Evolutionary conservation across 2,888 invertebrate species (phyloP).

Genomic region (Hypena proboscidalis): DNA sequence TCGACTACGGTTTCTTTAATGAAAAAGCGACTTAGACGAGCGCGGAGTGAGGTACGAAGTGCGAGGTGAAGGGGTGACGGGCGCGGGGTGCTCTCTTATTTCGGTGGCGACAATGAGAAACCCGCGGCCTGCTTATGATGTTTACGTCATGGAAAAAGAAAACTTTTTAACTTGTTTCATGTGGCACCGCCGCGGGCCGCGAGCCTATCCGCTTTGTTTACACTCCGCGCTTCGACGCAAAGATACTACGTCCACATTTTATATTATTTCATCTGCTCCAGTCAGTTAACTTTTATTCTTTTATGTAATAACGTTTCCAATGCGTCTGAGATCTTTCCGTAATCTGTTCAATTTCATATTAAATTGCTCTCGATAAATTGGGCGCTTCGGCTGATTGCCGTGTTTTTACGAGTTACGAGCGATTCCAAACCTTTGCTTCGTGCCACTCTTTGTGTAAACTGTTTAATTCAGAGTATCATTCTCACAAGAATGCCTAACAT

Average conservation of each 20-base stretch:
- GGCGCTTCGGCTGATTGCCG: slow-evolving; percentile 9
- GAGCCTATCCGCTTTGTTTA: slow-evolving; percentile 16
- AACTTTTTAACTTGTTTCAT: slow-evolving; percentile 36
- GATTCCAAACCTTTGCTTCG: slow-evolving; percentile 5
- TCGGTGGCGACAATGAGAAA: slow-evolving; percentile 32
- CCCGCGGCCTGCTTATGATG: slow-evolving; percentile 33
- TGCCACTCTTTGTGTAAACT: slow-evolving; percentile 6
- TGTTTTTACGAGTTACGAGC: slow-evolving; percentile 17
- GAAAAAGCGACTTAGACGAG: slow-evolving; percentile 48
- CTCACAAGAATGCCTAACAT: background rate
- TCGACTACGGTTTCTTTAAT: slow-evolving; percentile 44
- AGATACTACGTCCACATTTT: slow-evolving; percentile 15
- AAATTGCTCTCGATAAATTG: slow-evolving; percentile 18
- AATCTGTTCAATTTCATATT: slow-evolving; percentile 17
- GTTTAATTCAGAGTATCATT: slow-evolving; percentile 3
- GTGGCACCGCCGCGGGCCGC: slow-evolving; percentile 1
- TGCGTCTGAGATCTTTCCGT: slow-evolving; percentile 8
- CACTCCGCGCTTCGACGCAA: too few relatives aligned
- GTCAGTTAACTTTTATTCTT: background rate
- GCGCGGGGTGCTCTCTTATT: slow-evolving; percentile 22
- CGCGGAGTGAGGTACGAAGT: slow-evolving; percentile 8
- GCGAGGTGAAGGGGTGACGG: slow-evolving; percentile 3
- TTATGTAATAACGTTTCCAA: slow-evolving; percentile 5
- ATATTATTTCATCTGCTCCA: slow-evolving; percentile 2
- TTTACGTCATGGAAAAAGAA: slow-evolving; percentile 23